Evolutionary conservation across 2,888 invertebrate species (phyloP).

Genomic region (Phorcus lineatus): DNA sequence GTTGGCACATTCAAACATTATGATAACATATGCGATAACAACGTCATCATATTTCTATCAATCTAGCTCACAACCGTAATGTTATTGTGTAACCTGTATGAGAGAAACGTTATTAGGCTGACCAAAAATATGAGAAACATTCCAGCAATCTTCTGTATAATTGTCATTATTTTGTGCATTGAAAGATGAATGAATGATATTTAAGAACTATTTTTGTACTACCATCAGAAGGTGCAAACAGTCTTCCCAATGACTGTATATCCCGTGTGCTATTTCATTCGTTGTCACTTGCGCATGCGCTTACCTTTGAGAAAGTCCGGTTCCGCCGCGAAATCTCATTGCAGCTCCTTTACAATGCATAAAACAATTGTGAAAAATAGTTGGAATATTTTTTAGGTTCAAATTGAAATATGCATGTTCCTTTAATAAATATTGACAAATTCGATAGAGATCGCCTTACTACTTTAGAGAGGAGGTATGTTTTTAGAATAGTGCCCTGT

Average conservation of each 20-base stretch:
- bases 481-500: too few species aligned
- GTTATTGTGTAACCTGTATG: too few species aligned
- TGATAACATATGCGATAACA: too few species aligned
- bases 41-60: too few species aligned
- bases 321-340: background rate
- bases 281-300: background rate
- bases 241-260: slow-evolving; percentile 4
- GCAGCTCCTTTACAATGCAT: background rate
- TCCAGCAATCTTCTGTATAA: background rate
- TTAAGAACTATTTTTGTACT: slow-evolving; percentile 10
- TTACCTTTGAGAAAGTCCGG: background rate
- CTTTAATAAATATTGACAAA: too few species aligned
- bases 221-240: background rate
- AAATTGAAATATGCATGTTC: too few species aligned
- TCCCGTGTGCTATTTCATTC: slow-evolving; percentile 5
- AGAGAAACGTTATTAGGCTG: background rate
- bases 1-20: too few species aligned
- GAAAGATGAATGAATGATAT: background rate
- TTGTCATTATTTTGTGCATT: slow-evolving; percentile 7
- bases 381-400: too few species aligned
- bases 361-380: too few species aligned
- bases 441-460: too few species aligned
- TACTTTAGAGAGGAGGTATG: too few species aligned
- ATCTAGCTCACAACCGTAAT: too few species aligned
- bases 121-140: background rate